Evolutionary conservation across 1,140 invertebrate genomes (phyloP).

Genomic region (Halesus radiatus): DNA sequence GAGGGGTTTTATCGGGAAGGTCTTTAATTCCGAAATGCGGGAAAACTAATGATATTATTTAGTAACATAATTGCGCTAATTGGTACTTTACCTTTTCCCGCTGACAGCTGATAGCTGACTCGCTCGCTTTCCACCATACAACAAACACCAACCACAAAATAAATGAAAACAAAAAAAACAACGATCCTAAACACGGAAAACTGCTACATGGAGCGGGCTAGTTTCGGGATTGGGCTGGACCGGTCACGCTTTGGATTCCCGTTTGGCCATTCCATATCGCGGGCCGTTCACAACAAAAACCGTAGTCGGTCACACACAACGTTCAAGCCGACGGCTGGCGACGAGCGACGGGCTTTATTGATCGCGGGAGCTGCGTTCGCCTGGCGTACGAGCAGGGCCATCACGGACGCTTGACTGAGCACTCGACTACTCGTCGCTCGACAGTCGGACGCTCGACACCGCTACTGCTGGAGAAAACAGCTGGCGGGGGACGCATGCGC

Average conservation of each 20-base stretch:
- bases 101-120: constrained; percentile 40
- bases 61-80: no score
- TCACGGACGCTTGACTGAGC: constrained; percentile 24
- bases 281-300: constrained; percentile 17
- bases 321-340: background rate
- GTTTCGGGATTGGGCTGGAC: background rate
- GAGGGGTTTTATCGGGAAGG: no score
- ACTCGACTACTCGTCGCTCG: no score
- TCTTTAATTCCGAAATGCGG: no score
- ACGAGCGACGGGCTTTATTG: constrained; percentile 29
- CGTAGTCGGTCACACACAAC: background rate
- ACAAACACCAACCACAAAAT: constrained; percentile 6
- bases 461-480: constrained; percentile 4
- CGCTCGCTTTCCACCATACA: constrained; percentile 1
- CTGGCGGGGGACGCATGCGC: constrained; percentile 23
- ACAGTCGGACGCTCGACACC: background rate
- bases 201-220: background rate
- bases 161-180: constrained; percentile 27
- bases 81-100: background rate
- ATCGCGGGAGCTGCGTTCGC: constrained; percentile 22
- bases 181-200: background rate
- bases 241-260: background rate
- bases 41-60: no score
- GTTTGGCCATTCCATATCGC: background rate
- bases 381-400: constrained; percentile 9